These are phyloP conservation scores for Oryzias curvinotus DNA, from an alignment of 2,113 vertebrate species.

Conservation along the genomic window DNA sequence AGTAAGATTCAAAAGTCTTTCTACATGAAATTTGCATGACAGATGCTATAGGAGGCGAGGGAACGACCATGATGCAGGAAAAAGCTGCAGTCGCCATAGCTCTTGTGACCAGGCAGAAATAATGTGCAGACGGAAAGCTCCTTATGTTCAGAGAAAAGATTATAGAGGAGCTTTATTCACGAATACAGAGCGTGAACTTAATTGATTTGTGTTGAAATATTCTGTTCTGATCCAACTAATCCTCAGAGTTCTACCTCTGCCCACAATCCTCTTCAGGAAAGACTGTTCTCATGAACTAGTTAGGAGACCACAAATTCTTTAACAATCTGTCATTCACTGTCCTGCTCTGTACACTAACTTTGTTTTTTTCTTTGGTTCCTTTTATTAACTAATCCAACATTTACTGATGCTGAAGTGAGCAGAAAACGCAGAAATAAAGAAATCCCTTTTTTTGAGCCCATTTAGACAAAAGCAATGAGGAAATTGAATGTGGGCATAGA, in stretches of 20 bases:
- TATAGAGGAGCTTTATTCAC: slow-evolving; percentile 72
- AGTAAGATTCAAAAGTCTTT: background rate
- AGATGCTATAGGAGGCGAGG: slow-evolving; percentile 49
- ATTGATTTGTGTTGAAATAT: slow-evolving; percentile 77
- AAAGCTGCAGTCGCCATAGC: slow-evolving; percentile 28
- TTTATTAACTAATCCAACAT: too few species aligned
- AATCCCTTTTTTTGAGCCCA: too few species aligned
- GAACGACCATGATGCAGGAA: slow-evolving; percentile 16
- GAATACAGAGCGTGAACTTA: slow-evolving; percentile 66
- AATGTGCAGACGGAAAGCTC: slow-evolving; percentile 75
- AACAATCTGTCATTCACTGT: too few species aligned
- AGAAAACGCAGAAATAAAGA: too few species aligned
- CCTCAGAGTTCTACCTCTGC: slow-evolving; percentile 46
- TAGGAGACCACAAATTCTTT: slow-evolving; percentile 14
- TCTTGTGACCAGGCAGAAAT: slow-evolving; percentile 60
- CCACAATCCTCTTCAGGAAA: slow-evolving; percentile 44
- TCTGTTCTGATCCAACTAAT: slow-evolving; percentile 63
- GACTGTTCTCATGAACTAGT: slow-evolving; percentile 27
- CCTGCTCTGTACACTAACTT: too few species aligned
- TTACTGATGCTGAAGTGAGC: too few species aligned
- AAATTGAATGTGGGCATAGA: too few species aligned
- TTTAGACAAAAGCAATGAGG: too few species aligned
- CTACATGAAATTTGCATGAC: slow-evolving; percentile 34
- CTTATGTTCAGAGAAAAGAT: slow-evolving; percentile 75
- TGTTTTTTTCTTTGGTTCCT: too few species aligned